These are phyloP conservation scores for Erpobdella octoculata DNA, from an alignment of 2,888 invertebrate genomes.

Conservation along the genomic window DNA sequence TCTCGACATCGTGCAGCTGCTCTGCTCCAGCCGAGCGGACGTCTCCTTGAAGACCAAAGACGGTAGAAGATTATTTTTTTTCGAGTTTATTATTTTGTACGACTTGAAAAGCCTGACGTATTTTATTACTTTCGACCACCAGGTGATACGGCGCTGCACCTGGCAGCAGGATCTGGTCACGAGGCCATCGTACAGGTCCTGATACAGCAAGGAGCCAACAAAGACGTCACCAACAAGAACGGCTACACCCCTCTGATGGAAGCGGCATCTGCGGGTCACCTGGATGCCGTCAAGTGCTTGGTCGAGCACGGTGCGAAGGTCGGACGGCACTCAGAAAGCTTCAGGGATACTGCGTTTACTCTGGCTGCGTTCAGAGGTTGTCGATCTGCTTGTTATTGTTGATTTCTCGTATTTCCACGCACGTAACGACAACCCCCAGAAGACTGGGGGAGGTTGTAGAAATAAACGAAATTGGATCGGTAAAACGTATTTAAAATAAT, in stretches of 20 bases:
- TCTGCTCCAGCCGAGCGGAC: conserved; percentile 90
- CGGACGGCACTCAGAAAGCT: conserved; percentile 96
- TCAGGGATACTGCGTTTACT: conserved; percentile 96
- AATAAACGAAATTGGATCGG: no score
- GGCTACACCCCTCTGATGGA: conserved; percentile 81
- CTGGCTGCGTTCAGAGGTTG: conserved; percentile 80
- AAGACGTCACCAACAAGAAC: conserved; percentile 97
- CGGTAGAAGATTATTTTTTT: conserved; percentile 63
- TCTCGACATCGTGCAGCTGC: conserved; percentile 72
- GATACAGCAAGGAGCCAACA: conserved; percentile 80
- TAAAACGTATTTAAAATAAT: no score
- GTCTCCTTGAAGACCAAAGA: conserved; percentile 79
- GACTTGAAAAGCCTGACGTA: no score
- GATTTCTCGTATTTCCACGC: neutral
- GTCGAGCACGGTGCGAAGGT: conserved; percentile 89
- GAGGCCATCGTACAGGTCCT: conserved; percentile 82
- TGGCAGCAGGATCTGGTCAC: conserved; percentile 60
- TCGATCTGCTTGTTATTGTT: neutral
- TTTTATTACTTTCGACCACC: no score
- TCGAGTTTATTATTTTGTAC: neutral
- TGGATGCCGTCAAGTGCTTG: conserved; percentile 60
- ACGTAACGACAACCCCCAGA: neutral
- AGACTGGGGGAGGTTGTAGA: neutral
- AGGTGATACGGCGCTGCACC: conserved; percentile 77
- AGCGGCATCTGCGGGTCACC: conserved; percentile 53